Conservation (phyloP, 2,888 invertebrate genomes). For the Ichneumoninae sp. region DNA sequence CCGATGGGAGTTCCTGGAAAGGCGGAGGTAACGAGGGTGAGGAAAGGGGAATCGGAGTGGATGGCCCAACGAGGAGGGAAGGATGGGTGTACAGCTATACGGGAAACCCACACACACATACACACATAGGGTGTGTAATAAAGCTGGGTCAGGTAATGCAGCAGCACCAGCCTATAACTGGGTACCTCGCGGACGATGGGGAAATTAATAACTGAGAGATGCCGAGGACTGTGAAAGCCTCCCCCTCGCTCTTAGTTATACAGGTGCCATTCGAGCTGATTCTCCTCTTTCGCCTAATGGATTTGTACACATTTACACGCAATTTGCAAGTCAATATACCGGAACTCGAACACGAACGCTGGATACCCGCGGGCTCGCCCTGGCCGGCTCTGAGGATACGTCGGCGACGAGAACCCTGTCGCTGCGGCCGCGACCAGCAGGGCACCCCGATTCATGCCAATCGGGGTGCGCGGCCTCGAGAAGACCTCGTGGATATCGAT, state of each 20-base stretch:
- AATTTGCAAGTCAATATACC: slow-evolving; percentile 65
- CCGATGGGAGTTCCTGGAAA: slow-evolving; percentile 16
- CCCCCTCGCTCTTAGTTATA: slow-evolving; percentile 12
- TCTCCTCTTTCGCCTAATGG: slow-evolving; percentile 59
- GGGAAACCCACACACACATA: background rate
- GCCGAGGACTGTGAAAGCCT: slow-evolving; percentile 31
- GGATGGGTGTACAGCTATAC: slow-evolving; percentile 12
- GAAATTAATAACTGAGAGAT: slow-evolving; percentile 57
- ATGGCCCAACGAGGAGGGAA: background rate
- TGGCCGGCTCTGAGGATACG: slow-evolving; percentile 28
- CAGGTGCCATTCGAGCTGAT: slow-evolving; percentile 19
- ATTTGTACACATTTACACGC: slow-evolving; percentile 67
- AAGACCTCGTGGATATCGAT: slow-evolving; percentile 44
- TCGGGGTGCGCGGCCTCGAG: slow-evolving; percentile 37
- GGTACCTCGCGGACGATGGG: slow-evolving; percentile 14
- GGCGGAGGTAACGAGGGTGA: slow-evolving; percentile 7
- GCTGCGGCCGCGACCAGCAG: background rate
- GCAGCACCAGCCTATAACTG: background rate
- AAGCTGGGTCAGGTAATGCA: background rate
- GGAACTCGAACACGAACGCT: slow-evolving; percentile 54
- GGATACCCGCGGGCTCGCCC: slow-evolving; percentile 18
- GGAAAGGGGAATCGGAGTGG: slow-evolving; percentile 10
- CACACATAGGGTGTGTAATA: background rate
- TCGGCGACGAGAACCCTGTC: slow-evolving; percentile 26
- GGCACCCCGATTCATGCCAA: slow-evolving; percentile 3